Evolutionary conservation across 2,888 invertebrate species (phyloP), one percentile per base, ranked within the genome.

Genomic region (Clusia tigrina): DNA sequence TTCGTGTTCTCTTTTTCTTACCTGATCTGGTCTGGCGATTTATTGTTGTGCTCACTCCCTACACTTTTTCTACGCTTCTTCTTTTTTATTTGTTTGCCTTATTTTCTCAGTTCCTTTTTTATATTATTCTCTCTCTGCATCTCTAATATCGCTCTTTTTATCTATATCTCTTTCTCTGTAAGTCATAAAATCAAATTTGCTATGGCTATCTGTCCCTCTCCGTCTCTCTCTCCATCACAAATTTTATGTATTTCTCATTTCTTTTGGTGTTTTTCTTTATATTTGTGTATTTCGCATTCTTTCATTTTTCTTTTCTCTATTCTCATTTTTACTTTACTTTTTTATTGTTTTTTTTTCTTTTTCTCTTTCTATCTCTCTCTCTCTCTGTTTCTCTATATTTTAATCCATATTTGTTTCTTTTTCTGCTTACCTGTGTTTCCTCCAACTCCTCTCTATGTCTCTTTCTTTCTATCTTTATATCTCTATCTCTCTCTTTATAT

Each of bases 261-360:
- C 24, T 53, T 22, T 53, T 24, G 22, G 5, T 53, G 24, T 54
- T 42, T 42, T 42, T 42, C n/a, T 42, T 10, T 42, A 42, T 42
- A n/a, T 42, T n/a, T 42, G 32, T 17, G 6, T 48, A 48, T 48
- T 48, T 48, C 48, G 48, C 20, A 22, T 48, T 48, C 22, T 56
- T 32, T 22, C 9, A 42, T 53, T 20, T 51, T 51, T 46, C n/a
- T n/a, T 37, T 37, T 37, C 18, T 10, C 46, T 5, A 12, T 12
- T 46, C 3, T 9, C 46, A n/a, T 46, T 46, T 12, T 46, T 46
- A 5, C 46, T 22, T 53, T 23, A 53, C 2, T 23, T 53, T 52
- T 22, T 52, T 52, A 2, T 53, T 9, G 3, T 53, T 54, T 10
- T 54, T 24, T 54, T 25, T 54, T 24, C 18, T 22, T 24, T 17